A percentile compares a stretch with the other conserved stretches of the same genome.
Evolutionary conservation across 1,140 invertebrate genomes (phyloP).

Genomic region (Dendroctonus ponderosae): DNA sequence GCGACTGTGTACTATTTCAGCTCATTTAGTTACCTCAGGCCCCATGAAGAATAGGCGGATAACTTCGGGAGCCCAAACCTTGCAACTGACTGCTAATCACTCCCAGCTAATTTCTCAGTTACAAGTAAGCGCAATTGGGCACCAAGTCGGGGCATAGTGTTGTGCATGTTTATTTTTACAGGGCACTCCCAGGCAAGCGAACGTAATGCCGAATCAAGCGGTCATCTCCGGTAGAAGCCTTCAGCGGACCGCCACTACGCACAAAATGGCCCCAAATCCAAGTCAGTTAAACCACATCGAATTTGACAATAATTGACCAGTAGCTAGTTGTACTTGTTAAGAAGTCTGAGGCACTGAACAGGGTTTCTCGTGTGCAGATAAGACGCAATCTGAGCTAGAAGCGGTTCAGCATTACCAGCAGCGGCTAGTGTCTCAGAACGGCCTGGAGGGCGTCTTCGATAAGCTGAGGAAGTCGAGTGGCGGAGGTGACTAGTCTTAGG

Average conservation of each 20-base stretch:
- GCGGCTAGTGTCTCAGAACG: slow-evolving; percentile 40
- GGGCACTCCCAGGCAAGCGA: not conserved
- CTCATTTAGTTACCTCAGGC: slow-evolving; percentile 64
- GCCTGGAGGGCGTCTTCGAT: slow-evolving; percentile 12
- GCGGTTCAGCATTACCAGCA: slow-evolving; percentile 53
- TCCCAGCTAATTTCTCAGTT: slow-evolving; percentile 60
- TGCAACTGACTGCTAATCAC: slow-evolving; percentile 49
- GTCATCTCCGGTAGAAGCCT: slow-evolving; percentile 54
- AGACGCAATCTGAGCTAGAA: slow-evolving; percentile 6
- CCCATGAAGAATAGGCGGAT: slow-evolving; percentile 59
- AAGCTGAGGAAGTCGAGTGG: slow-evolving; percentile 10
- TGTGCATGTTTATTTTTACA: not conserved
- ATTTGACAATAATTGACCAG: slow-evolving; percentile 40
- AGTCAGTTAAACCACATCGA: slow-evolving; percentile 53
- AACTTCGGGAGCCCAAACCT: slow-evolving; percentile 31
- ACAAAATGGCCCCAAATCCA: slow-evolving; percentile 61
- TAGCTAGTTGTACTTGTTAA: slow-evolving; percentile 14
- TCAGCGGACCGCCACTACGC: slow-evolving; percentile 58
- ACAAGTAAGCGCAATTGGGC: slow-evolving; percentile 40
- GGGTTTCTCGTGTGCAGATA: slow-evolving; percentile 10
- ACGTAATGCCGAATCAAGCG: slow-evolving; percentile 52
- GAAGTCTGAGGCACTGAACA: not conserved
- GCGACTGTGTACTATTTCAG: slow-evolving; percentile 45
- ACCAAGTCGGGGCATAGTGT: not conserved
- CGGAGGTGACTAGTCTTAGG: not conserved